A percentile compares a stretch with the other conserved stretches of the same genome.
These are phyloP conservation scores for Caenorhabditis uteleia DNA, from an alignment of 2,888 invertebrate genomes.

Conservation along the genomic window DNA sequence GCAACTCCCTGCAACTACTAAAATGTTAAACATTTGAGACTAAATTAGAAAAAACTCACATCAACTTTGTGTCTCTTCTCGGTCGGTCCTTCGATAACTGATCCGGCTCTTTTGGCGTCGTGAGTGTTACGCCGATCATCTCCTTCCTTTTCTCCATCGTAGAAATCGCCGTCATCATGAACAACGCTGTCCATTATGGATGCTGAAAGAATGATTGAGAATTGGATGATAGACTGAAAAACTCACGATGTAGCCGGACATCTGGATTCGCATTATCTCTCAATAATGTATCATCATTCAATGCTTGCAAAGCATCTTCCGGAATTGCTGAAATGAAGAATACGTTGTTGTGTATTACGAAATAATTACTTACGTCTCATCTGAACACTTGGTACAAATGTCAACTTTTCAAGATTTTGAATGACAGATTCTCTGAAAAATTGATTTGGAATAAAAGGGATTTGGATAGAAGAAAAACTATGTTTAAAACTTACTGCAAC, in stretches of 20 bases:
- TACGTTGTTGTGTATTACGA: background rate
- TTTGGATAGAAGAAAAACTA: background rate
- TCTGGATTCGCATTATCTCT: slow-evolving; percentile 64
- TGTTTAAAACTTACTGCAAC: slow-evolving; percentile 50
- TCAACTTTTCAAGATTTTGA: slow-evolving; percentile 57
- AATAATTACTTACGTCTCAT: slow-evolving; percentile 54
- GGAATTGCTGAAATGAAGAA: slow-evolving; percentile 53
- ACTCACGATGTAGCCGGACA: slow-evolving; percentile 51
- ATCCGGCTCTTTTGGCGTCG: slow-evolving; percentile 48
- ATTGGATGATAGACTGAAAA: background rate
- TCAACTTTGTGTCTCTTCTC: slow-evolving; percentile 3
- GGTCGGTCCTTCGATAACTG: slow-evolving; percentile 6
- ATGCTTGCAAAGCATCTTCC: slow-evolving; percentile 51
- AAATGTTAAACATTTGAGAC: no score
- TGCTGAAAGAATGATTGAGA: slow-evolving; percentile 22
- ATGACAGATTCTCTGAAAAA: slow-evolving; percentile 45
- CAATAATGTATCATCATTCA: slow-evolving; percentile 41
- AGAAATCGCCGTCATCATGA: slow-evolving; percentile 51
- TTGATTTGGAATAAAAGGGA: background rate
- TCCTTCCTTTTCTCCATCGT: slow-evolving; percentile 52
- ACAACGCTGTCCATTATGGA: slow-evolving; percentile 51
- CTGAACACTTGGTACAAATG: slow-evolving; percentile 64
- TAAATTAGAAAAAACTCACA: background rate
- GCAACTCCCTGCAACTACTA: no score
- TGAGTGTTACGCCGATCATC: slow-evolving; percentile 51